A percentile compares a stretch with the other conserved stretches of the same genome.
Evolutionary conservation across 2,113 vertebrate genomes (phyloP).

Genomic region (Eira barbara): DNA sequence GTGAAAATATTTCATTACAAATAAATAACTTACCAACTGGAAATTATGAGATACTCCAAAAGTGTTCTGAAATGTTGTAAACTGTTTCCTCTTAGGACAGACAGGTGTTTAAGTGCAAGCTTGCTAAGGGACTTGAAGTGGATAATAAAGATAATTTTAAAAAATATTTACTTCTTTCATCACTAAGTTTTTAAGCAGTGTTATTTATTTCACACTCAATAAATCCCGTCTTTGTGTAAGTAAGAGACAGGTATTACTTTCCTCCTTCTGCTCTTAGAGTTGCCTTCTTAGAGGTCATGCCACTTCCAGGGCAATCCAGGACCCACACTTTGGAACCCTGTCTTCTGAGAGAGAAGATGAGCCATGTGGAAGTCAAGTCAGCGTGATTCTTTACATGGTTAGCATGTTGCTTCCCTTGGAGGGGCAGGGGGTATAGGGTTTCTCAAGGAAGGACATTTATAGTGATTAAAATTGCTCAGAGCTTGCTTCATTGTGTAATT

Average conservation of each 20-base stretch:
- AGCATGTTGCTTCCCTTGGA: constrained; percentile 1
- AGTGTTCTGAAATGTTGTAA: neutral
- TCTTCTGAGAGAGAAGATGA: neutral
- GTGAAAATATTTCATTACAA: constrained; percentile 27
- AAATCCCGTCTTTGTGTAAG: constrained; percentile 13
- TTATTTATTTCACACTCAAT: constrained; percentile 42
- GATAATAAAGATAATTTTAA: neutral
- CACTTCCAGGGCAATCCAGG: neutral
- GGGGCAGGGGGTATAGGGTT: constrained; percentile 21
- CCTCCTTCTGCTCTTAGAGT: constrained; percentile 47
- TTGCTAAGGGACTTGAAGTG: neutral
- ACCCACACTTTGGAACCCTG: neutral
- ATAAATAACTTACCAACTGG: neutral
- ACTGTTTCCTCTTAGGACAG: neutral
- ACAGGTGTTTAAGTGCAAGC: neutral
- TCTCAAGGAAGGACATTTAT: constrained; percentile 64
- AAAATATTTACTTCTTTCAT: constrained; percentile 30
- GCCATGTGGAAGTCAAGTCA: neutral
- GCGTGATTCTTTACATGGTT: constrained; percentile 3
- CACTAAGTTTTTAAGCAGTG: constrained; percentile 18
- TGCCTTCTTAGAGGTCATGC: constrained; percentile 58
- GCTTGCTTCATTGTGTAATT: constrained; percentile 73
- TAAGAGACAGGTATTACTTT: constrained; percentile 19
- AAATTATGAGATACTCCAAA: neutral
- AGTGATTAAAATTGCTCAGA: constrained; percentile 72